Evolutionary conservation across 2,888 invertebrate species (phyloP), one percentile per base, ranked within the genome.

Genomic region (Agonum fuliginosum): DNA sequence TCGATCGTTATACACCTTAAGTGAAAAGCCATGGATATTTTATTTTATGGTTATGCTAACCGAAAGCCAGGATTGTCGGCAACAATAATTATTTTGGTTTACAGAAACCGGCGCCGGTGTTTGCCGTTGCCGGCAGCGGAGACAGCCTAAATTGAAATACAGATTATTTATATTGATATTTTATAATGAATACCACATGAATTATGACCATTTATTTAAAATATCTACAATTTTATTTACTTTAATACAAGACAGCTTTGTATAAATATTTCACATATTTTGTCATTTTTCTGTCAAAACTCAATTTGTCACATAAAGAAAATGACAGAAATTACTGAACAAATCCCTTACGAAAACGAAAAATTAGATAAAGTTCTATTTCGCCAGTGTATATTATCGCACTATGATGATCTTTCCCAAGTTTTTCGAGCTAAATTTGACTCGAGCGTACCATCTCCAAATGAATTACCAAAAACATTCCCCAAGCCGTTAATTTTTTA

Each of bases 321-420:
- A 67, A 75, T 75, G 75, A 75, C 67, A 67, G 67, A 67, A 67
- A 67, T 75, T 51, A 75, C 65, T 6, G 48, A 67, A 30, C 37
- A 58, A 48, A 67, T 67, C 19, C 67, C 75, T n/a, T 48, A 67
- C 20, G 48, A 75, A 75, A 67, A 67, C 51, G 19, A 48, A 1
- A 37, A 75, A 22, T 34, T 48, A 12, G n/a, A 14, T 3, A 1
- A 75, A 8, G 22, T 30, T 65, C 12, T 8, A 8, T 20, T 75
- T 22, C 30, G 37, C 24, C 75, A 75, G 34, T 27, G 43, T 58
- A 17, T 65, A 43, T 46, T 74, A 41, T 14, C 14, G 17, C 12
- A 65, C 48, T 30, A 46, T 14, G 17, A 46, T 4, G 19, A 65
- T 46, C 27, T 74, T 17, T 22, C 74, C n/a, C 10, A 30, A 5